Evolutionary conservation across 1,140 invertebrate genomes (phyloP).

Genomic region (Bombus superbus): DNA sequence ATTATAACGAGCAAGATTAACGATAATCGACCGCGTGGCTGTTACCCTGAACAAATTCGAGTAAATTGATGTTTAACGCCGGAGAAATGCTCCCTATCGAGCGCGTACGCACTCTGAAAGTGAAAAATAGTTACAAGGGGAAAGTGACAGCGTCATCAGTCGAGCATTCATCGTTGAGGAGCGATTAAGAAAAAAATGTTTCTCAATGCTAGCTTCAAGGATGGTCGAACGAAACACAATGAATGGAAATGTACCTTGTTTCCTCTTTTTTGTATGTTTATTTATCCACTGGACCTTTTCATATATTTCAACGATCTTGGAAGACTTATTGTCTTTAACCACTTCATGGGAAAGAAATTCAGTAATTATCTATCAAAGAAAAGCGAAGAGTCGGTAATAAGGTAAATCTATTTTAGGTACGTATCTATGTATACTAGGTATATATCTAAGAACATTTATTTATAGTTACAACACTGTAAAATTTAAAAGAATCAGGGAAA

Average conservation of each 20-base stretch:
- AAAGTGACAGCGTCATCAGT: conserved; percentile 61
- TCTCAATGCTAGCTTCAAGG: not conserved
- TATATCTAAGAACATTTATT: no score
- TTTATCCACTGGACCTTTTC: not conserved
- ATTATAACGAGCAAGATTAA: not conserved
- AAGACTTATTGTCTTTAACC: not conserved
- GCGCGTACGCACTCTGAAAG: conserved; percentile 24
- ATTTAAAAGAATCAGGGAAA: no score
- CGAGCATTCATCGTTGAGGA: conserved; percentile 27
- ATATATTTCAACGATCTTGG: not conserved
- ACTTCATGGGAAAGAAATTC: not conserved
- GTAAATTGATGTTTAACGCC: not conserved
- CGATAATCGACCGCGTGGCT: not conserved
- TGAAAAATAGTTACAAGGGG: conserved; percentile 57
- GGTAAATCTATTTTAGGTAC: no score
- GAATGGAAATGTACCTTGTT: not conserved
- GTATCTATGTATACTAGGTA: no score
- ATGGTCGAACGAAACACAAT: not conserved
- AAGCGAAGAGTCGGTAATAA: no score
- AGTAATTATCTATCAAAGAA: not conserved
- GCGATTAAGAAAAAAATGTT: conserved; percentile 22
- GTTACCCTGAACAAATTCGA: not conserved
- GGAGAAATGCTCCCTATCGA: conserved; percentile 23
- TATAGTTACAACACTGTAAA: no score
- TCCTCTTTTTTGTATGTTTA: not conserved